phyloP scores from a whole-genome alignment of 2,797 vertebrate species.

The Furcifer pardalis region DNA sequence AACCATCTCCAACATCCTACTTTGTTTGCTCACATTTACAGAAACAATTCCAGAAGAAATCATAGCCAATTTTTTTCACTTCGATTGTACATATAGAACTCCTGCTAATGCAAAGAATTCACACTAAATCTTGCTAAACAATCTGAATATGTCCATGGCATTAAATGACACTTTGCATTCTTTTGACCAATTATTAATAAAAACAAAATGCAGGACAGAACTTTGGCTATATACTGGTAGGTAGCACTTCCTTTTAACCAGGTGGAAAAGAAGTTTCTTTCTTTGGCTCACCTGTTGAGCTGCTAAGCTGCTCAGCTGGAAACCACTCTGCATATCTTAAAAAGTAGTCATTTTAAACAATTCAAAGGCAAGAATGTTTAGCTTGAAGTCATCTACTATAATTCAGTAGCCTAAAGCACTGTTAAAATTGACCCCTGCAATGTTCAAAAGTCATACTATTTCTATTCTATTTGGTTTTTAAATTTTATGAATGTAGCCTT shows the following conservation, averaged over 20 bases:
- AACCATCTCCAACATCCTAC: too few species aligned
- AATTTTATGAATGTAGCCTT: slow-evolving; percentile 57
- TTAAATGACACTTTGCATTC: background rate
- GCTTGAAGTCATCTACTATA: slow-evolving; percentile 50
- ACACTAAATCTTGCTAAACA: background rate
- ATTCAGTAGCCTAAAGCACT: slow-evolving; percentile 48
- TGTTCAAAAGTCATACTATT: slow-evolving; percentile 58
- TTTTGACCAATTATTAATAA: slow-evolving; percentile 18
- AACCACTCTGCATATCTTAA: slow-evolving; percentile 60
- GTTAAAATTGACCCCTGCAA: slow-evolving; percentile 68
- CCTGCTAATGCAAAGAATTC: slow-evolving; percentile 6
- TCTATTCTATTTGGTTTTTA: slow-evolving; percentile 67
- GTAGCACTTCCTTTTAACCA: slow-evolving; percentile 22
- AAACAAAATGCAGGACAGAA: slow-evolving; percentile 13
- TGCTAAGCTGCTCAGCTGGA: slow-evolving; percentile 56
- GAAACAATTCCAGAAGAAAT: background rate
- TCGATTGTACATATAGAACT: background rate
- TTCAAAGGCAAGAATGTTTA: slow-evolving; percentile 64
- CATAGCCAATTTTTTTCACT: background rate
- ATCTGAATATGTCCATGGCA: background rate
- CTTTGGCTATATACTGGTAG: slow-evolving; percentile 12
- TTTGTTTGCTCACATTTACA: too few species aligned
- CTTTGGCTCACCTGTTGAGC: slow-evolving; percentile 35
- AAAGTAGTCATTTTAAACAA: slow-evolving; percentile 56
- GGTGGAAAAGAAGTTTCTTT: slow-evolving; percentile 36